Base-by-base conservation (phyloP, 2,797 vertebrate species). In the Streptopelia turtur region DNA sequence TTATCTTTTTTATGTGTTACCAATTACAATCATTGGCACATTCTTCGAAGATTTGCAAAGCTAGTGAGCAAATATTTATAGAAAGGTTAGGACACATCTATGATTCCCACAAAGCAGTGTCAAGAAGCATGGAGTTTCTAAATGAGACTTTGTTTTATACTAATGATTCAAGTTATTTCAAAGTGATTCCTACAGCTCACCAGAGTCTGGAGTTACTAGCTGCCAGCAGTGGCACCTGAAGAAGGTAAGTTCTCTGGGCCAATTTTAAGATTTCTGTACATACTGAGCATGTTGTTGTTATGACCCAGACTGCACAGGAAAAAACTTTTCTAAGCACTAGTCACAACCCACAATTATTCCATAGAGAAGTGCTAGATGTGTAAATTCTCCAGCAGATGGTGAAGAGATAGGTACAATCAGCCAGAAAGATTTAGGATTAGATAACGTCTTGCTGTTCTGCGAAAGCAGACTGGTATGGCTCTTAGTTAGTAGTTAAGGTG, bases 1-100 rank as follows among this genome's bases (percentile, higher is more conserved):
- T 97, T 96, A 94, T 97, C 94, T 92, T 93, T 94, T 97, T 97
- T 93, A 96, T 95, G 90, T 33, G 83, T 97, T 94, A 96, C 94
- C 47, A 86, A 96, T 95, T 97, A 89, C 79, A 91, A 93, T 90
- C 66, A 88, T 83, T 81, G 76, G 55, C 83, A 88, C 83, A 89
- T 95, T 97, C 93, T 83, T 93, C 59, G 60, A 95, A 92, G 82
- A 84, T 57, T 69, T 95, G 81, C 77, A 95, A 92, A 94, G 66
- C 59, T 83, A 69, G 41, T 59, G 43, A 91, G 93, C 69, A 95
- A 95, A 94, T 93, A 96, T 87, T 96, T 89, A 92, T 88, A 83
- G 37, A 79, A 63, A 83, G 71, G 66, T 93, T 75, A 66, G 65
- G 74, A 90, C n/a, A 65, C 50, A 59, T 93, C 69, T 86, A 2